Evolutionary conservation across 2,113 vertebrate genomes (phyloP).

Genomic region (Corynorhinus townsendii): DNA sequence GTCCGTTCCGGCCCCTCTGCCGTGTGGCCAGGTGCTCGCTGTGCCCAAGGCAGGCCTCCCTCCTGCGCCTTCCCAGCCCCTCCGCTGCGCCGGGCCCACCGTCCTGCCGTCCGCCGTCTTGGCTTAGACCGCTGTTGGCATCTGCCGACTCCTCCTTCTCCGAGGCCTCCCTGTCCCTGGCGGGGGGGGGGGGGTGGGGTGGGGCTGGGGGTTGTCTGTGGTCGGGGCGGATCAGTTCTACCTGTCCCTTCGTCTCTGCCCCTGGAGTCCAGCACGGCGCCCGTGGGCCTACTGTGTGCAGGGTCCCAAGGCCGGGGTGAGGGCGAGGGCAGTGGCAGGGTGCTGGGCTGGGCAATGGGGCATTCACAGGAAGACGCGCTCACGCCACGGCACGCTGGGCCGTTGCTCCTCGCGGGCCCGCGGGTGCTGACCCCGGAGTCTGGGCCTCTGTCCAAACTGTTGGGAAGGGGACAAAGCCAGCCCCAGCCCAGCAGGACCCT

Average conservation of each 20-base stretch:
- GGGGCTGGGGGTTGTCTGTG: background rate
- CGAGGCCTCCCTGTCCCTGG: background rate
- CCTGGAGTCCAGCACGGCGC: rapidly evolving
- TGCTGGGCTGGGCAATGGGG: background rate
- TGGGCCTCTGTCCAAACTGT: background rate
- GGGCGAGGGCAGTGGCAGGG: background rate
- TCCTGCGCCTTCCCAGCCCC: background rate
- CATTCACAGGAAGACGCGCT: no score
- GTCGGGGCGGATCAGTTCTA: rapidly evolving
- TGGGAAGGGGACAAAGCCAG: background rate
- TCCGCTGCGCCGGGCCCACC: background rate
- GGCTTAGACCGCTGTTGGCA: background rate
- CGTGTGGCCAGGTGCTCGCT: background rate
- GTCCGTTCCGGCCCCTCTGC: constrained; percentile 44
- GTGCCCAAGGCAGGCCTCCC: constrained; percentile 30
- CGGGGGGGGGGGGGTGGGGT: no score
- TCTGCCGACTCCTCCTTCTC: background rate
- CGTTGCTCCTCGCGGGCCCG: background rate
- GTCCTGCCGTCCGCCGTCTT: background rate
- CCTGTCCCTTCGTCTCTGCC: no score
- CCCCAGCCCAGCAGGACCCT: rapidly evolving
- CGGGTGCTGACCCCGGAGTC: background rate
- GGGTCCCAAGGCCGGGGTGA: background rate
- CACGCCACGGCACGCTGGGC: rapidly evolving
- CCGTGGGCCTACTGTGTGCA: background rate